A percentile compares a stretch with the other conserved stretches of the same genome.
phyloP scores from a whole-genome alignment of 2,888 invertebrate genomes.

The Polylopha cassiicola region DNA sequence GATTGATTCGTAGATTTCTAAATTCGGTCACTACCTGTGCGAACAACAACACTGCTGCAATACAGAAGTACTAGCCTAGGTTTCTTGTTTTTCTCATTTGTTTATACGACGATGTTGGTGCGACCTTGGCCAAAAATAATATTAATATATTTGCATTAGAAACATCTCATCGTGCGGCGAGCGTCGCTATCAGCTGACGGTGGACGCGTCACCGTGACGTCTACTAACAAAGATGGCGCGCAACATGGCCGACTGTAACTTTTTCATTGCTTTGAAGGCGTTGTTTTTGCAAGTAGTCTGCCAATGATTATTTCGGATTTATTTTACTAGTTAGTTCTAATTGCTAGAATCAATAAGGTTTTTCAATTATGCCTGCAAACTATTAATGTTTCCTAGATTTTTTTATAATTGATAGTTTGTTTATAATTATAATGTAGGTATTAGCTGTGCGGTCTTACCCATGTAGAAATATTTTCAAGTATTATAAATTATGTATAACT shows the following conservation, averaged over 20 bases:
- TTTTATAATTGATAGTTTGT: too few species aligned
- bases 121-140: constrained; percentile 25
- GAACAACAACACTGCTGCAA: constrained; percentile 21
- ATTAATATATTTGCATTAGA: constrained; percentile 11
- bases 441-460: too few species aligned
- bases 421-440: too few species aligned
- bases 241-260: constrained; percentile 55
- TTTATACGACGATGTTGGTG: constrained; percentile 20
- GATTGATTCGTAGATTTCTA: constrained; percentile 28
- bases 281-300: too few species aligned
- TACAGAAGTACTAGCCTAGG: constrained; percentile 18
- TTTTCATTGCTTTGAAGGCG: too few species aligned
- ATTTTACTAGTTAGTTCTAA: too few species aligned
- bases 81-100: constrained; percentile 25
- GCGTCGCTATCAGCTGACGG: constrained; percentile 58
- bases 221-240: constrained; percentile 54
- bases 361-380: too few species aligned
- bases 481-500: too few species aligned
- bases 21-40: constrained; percentile 37
- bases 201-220: constrained; percentile 56
- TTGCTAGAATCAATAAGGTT: too few species aligned
- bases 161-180: constrained; percentile 23
- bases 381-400: too few species aligned
- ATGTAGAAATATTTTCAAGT: too few species aligned
- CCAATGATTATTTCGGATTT: too few species aligned